Evolutionary conservation across 2,797 vertebrate genomes (phyloP).

Genomic region (Mormyrops boulengeri): DNA sequence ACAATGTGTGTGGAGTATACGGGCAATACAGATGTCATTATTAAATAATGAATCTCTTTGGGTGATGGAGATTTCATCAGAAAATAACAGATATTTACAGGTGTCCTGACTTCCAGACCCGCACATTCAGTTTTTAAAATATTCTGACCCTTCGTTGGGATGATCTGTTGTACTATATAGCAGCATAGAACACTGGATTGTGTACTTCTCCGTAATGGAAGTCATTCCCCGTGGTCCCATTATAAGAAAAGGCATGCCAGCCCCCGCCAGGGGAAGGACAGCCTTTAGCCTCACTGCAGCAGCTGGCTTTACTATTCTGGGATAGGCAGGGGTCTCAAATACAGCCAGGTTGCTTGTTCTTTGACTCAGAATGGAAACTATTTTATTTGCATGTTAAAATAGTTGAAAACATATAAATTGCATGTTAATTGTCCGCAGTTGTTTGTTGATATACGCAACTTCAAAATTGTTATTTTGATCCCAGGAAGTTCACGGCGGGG

Average conservation of each 20-base stretch:
- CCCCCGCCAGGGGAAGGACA: background rate
- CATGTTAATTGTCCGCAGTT: background rate
- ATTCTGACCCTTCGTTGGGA: background rate
- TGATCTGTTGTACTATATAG: background rate
- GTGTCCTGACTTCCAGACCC: background rate
- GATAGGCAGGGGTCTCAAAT: background rate
- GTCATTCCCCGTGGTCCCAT: background rate
- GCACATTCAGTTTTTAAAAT: background rate
- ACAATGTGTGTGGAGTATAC: conserved; percentile 33
- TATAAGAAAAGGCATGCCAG: background rate
- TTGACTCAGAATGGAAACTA: background rate
- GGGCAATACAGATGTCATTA: background rate
- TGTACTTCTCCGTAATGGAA: background rate
- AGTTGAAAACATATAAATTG: background rate
- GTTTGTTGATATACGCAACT: background rate
- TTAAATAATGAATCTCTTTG: background rate
- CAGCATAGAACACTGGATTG: background rate
- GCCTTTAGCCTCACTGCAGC: background rate
- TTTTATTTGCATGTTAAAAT: conserved; percentile 4
- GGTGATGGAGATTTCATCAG: background rate
- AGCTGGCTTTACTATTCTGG: background rate
- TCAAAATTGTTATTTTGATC: background rate
- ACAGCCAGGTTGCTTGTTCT: background rate
- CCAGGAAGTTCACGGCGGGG: background rate
- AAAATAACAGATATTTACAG: background rate